Evolutionary conservation across 2,113 vertebrate genomes (phyloP).

Genomic region (Lethenteron reissneri): DNA sequence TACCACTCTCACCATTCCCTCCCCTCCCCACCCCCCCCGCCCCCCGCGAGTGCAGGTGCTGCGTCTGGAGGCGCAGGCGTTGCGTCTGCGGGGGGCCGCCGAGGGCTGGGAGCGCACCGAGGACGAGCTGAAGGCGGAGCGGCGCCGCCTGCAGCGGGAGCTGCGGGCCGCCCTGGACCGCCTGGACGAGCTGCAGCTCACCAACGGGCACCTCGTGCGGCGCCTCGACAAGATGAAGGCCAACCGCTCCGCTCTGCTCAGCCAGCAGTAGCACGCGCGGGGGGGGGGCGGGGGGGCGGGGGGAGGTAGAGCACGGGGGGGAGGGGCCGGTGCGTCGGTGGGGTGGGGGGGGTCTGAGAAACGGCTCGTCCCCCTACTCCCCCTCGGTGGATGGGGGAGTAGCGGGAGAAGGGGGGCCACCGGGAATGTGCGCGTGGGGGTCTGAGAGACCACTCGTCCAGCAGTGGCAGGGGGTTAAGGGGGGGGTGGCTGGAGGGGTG

Average conservation of each 20-base stretch:
- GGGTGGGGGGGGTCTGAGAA: too few species aligned
- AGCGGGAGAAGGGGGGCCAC: too few species aligned
- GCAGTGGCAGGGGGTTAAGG: too few species aligned
- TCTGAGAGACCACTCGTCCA: too few species aligned
- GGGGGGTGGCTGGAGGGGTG: too few species aligned
- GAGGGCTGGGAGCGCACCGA: neutral
- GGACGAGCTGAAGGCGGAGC: neutral
- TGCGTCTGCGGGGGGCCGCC: neutral
- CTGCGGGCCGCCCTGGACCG: constrained; percentile 70
- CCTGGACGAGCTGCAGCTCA: constrained; percentile 69
- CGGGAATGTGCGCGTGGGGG: too few species aligned
- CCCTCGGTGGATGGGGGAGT: too few species aligned
- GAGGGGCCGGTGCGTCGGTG: too few species aligned
- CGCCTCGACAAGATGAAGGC: constrained; percentile 83
- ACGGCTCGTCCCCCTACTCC: too few species aligned
- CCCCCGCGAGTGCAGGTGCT: neutral
- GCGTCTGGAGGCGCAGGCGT: neutral
- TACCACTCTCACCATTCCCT: too few species aligned
- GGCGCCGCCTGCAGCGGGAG: constrained; percentile 20
- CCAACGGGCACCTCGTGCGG: constrained; percentile 68
- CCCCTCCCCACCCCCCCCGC: too few species aligned
- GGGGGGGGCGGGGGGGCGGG: neutral
- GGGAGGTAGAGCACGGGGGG: too few species aligned
- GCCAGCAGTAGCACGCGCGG: constrained; percentile 31
- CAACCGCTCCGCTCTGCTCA: constrained; percentile 43